phyloP scores from a whole-genome alignment of 1,140 invertebrate genomes.

The Platyscapa corneri region DNA sequence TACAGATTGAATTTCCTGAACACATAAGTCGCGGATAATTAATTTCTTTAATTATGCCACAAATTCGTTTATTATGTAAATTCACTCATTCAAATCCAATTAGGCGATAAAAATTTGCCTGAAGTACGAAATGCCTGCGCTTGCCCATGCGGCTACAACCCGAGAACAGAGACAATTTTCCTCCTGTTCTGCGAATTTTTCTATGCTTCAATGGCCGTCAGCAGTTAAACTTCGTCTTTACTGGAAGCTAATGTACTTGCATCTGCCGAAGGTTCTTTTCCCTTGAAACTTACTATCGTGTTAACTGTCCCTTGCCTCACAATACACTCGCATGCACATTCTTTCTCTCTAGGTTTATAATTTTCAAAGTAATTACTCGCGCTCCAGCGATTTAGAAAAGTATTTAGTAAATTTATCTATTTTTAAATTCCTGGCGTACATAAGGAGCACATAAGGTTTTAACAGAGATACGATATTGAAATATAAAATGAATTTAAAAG shows the following conservation, averaged over 20 bases:
- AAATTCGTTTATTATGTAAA: slow-evolving; percentile 35
- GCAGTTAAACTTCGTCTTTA: background rate
- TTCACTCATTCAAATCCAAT: background rate
- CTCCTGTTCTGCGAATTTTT: background rate
- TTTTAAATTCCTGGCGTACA: background rate
- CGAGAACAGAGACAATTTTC: slow-evolving; percentile 12
- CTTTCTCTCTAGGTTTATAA: background rate
- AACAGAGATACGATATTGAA: background rate
- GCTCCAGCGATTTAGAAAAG: slow-evolving; percentile 24
- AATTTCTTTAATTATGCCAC: background rate
- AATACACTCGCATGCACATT: background rate
- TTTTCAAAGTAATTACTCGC: slow-evolving; percentile 33
- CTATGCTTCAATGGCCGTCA: background rate
- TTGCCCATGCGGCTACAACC: background rate
- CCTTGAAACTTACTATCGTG: background rate
- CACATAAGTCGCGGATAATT: slow-evolving; percentile 4
- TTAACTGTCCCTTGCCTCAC: background rate
- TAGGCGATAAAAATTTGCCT: background rate
- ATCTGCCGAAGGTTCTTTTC: slow-evolving; percentile 14
- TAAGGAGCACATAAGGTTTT: no score
- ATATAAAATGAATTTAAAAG: background rate
- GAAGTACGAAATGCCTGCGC: background rate
- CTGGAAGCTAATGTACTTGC: background rate
- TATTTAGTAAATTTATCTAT: slow-evolving; percentile 21
- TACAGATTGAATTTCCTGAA: background rate